Evolutionary conservation across 2,113 vertebrate genomes (phyloP).

Genomic region (Nerophis ophidion): DNA sequence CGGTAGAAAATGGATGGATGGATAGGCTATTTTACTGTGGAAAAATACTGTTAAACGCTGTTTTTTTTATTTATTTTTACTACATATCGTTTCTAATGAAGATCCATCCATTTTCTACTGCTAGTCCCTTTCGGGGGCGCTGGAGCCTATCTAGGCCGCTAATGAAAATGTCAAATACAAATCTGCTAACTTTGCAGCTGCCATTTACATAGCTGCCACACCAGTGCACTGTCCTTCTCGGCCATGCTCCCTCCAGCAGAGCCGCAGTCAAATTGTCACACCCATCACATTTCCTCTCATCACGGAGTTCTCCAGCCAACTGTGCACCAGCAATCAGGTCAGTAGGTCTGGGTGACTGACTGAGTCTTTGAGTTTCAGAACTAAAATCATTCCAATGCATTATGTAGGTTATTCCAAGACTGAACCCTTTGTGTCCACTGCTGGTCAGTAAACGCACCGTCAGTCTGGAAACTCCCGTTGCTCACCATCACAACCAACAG

Average conservation of each 20-base stretch:
- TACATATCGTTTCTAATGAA: no score
- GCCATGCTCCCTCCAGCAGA: conserved; percentile 22
- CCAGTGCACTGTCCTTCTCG: conserved; percentile 30
- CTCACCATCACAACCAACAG: conserved; percentile 70
- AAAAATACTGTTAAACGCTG: no score
- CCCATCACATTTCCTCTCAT: conserved; percentile 53
- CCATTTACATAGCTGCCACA: conserved; percentile 51
- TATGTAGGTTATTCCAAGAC: conserved; percentile 50
- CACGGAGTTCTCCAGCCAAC: conserved; percentile 24
- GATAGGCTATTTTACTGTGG: no score
- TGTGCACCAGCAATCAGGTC: conserved; percentile 53
- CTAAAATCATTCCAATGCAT: not conserved
- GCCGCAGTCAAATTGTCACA: conserved; percentile 27
- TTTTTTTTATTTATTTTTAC: not conserved
- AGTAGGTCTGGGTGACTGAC: not conserved
- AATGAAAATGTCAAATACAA: not conserved
- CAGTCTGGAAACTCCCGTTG: conserved; percentile 63
- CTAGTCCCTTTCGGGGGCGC: no score
- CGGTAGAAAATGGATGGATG: no score
- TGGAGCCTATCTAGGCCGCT: no score
- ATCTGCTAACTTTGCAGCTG: conserved; percentile 35
- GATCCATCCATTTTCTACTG: no score
- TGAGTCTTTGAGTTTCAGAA: not conserved
- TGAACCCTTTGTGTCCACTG: conserved; percentile 66
- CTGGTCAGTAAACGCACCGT: conserved; percentile 55